Evolutionary conservation across 1,140 invertebrate species (phyloP), one percentile per base, ranked within the genome.

Genomic region (Ladona fulva): DNA sequence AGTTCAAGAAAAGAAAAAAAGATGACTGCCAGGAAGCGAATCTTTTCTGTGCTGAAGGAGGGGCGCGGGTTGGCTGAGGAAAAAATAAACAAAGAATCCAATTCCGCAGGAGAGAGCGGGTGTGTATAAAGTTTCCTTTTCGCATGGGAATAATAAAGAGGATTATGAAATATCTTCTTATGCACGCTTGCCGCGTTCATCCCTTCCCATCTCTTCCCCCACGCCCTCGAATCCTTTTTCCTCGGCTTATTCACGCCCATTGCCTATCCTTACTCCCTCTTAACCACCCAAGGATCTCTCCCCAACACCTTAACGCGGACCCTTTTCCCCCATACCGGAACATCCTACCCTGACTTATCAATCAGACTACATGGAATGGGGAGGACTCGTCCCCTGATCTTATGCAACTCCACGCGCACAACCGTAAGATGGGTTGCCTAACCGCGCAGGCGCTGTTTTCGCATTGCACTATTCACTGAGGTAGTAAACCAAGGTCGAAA

Each of bases 81-180:
- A 12, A 66, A 66, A 66, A 66, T 66, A 66, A 66, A 66, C 52
- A 66, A 66, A 66, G 52, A 66, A 66, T 66, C 52, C 52, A 66
- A 66, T 66, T 66, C 52, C 52, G 52, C 52, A 3, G 52, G 52
- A 66, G 52, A 66, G 29, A 1, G 52, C 52, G 52, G 52, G 16
- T 66, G 52, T 66, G 52, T 66, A 66, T 66, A 66, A 66, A 66
- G 52, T 66, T 66, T 66, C 52, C 52, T 66, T 66, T 66, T 66
- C 52, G 52, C 52, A 66, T 66, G 52, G 52, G 52, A 66, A 66
- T 66, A 12, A 66, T 66, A 66, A 66, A 66, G 52, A 66, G 52
- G 52, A 66, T 66, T 66, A 66, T 66, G 52, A 66, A 66, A 66
- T 66, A 66, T 66, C 52, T 66, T 66, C 52, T 66, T 66, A 66